These are phyloP conservation scores for Stenchaetothrips biformis DNA, from an alignment of 2,888 invertebrate genomes.

Conservation along the genomic window DNA sequence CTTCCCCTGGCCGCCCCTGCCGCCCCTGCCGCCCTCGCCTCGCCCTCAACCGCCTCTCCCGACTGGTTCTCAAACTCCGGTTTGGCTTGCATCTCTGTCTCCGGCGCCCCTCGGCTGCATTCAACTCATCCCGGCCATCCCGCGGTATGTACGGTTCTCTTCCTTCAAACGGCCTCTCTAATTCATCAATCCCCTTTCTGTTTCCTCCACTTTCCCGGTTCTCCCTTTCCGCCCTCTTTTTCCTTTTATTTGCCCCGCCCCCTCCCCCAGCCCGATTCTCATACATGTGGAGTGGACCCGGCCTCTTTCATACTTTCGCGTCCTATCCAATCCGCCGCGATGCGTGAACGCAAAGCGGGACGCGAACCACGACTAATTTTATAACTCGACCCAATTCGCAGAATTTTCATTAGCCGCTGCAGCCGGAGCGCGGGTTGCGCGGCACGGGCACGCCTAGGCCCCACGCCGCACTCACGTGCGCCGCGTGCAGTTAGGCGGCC, in stretches of 20 bases:
- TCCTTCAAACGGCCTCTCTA: slow-evolving; percentile 19
- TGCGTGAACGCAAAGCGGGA: slow-evolving; percentile 12
- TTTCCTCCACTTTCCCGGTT: not conserved
- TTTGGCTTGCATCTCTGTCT: not conserved
- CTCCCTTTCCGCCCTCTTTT: not conserved
- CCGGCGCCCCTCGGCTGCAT: not conserved
- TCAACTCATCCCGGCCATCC: slow-evolving; percentile 4
- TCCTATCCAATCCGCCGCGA: slow-evolving; percentile 13
- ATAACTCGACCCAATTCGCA: slow-evolving; percentile 21
- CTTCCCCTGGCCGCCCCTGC: not conserved
- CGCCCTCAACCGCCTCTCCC: too few species aligned
- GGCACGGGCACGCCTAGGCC: not conserved
- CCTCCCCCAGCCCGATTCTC: not conserved
- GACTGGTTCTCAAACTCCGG: not conserved
- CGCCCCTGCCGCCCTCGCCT: not conserved
- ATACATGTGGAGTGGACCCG: slow-evolving; percentile 12
- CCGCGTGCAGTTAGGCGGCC: not conserved
- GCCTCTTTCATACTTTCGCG: not conserved
- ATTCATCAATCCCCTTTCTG: slow-evolving; percentile 19
- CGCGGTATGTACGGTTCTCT: not conserved
- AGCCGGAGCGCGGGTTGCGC: not conserved
- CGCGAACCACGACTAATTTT: slow-evolving; percentile 7
- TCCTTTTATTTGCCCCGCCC: not conserved
- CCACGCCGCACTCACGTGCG: not conserved
- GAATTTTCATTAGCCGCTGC: slow-evolving; percentile 7